phyloP scores from a whole-genome alignment of 2,888 invertebrate genomes.

The Hyposoter didymator region DNA sequence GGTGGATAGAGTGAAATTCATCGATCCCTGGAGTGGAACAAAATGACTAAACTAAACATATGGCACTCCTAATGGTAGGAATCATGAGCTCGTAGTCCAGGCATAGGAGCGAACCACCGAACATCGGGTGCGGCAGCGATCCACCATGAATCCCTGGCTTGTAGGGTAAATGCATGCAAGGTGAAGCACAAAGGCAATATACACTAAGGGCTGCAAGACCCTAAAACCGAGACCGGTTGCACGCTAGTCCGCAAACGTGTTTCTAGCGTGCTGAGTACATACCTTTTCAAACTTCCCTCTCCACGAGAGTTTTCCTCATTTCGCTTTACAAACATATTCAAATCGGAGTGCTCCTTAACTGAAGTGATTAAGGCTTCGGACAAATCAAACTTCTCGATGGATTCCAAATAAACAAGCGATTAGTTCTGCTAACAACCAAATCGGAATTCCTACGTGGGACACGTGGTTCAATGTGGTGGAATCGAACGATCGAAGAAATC shows the following conservation, averaged over 20 bases:
- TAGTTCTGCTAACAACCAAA: background rate
- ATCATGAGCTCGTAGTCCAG: no score
- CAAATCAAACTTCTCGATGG: background rate
- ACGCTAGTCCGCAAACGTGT: slow-evolving; percentile 23
- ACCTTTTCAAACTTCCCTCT: slow-evolving; percentile 18
- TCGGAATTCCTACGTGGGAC: background rate
- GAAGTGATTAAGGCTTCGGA: background rate
- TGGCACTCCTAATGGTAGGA: no score
- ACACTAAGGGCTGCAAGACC: slow-evolving; percentile 70
- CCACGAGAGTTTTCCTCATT: background rate
- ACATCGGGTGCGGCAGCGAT: slow-evolving; percentile 40
- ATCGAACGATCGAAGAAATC: background rate
- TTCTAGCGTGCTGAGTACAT: slow-evolving; percentile 10
- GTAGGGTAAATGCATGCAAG: slow-evolving; percentile 74
- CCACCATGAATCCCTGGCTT: slow-evolving; percentile 70
- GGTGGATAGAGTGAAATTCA: slow-evolving; percentile 4
- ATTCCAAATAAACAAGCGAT: slow-evolving; percentile 10
- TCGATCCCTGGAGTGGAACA: no score
- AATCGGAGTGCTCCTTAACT: slow-evolving; percentile 1
- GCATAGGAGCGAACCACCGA: no score
- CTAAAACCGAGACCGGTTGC: slow-evolving; percentile 61
- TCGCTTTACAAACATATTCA: background rate
- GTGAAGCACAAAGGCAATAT: slow-evolving; percentile 75
- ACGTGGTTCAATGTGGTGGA: background rate
- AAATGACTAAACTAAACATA: no score